These are phyloP conservation scores for Thecocarcelia acutangulata DNA, from an alignment of 2,888 invertebrate genomes.

Conservation along the genomic window DNA sequence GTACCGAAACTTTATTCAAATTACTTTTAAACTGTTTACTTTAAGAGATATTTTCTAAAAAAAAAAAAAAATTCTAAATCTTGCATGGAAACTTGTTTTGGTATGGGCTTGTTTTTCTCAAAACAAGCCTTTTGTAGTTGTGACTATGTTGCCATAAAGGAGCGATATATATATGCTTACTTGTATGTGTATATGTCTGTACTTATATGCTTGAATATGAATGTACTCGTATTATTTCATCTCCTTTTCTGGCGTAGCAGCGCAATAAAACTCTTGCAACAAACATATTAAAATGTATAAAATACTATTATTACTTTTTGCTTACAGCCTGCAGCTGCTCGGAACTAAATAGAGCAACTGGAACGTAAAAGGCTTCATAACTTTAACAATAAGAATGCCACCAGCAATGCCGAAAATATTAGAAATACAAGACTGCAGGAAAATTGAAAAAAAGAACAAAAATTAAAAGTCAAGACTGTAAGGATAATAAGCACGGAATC, in stretches of 20 bases:
- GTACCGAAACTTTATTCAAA: too few relatives aligned
- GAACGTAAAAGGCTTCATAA: slow-evolving; percentile 48
- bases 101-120: too few relatives aligned
- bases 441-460: slow-evolving; percentile 32
- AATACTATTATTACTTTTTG: slow-evolving; percentile 49
- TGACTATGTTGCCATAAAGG: too few relatives aligned
- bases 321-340: slow-evolving; percentile 59
- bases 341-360: slow-evolving; percentile 58
- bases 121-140: too few relatives aligned
- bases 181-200: too few relatives aligned
- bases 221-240: slow-evolving; percentile 10
- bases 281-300: slow-evolving; percentile 43
- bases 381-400: slow-evolving; percentile 45
- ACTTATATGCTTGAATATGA: background rate
- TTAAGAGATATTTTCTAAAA: too few relatives aligned
- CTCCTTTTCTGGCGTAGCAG: background rate
- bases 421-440: slow-evolving; percentile 16
- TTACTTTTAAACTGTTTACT: too few relatives aligned
- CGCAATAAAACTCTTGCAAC: slow-evolving; percentile 34
- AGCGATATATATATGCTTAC: too few relatives aligned
- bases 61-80: too few relatives aligned
- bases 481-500: slow-evolving; percentile 66
- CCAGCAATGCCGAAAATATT: slow-evolving; percentile 50
- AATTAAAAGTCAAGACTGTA: slow-evolving; percentile 66
- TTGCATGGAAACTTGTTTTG: too few relatives aligned